phyloP scores from a whole-genome alignment of 2,797 vertebrate genomes.

The Artibeus lituratus region DNA sequence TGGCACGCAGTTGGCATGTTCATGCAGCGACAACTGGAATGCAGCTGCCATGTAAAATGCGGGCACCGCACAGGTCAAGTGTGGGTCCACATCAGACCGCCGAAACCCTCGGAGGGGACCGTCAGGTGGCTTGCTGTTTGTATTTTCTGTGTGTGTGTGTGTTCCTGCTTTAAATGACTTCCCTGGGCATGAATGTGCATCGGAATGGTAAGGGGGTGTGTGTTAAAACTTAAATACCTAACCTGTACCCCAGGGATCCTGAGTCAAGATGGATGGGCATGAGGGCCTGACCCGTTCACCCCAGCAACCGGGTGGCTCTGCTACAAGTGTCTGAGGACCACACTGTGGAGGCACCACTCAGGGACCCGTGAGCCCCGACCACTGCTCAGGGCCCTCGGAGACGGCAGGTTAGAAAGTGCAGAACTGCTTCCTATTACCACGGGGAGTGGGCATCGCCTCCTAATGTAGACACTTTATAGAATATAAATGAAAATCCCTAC shows the following conservation, averaged over 20 bases:
- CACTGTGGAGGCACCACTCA: background rate
- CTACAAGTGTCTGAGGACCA: too few relatives aligned
- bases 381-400: background rate
- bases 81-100: too few relatives aligned
- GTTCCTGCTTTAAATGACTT: background rate
- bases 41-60: background rate
- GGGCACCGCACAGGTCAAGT: background rate
- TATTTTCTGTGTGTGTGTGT: background rate
- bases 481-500: background rate
- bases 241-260: too few relatives aligned
- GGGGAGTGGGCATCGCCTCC: background rate
- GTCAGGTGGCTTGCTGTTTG: background rate
- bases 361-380: too few relatives aligned
- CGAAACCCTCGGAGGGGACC: background rate
- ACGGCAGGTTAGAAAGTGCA: background rate
- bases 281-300: background rate
- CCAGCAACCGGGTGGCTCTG: background rate
- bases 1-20: accelerated
- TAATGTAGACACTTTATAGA: background rate
- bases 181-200: background rate
- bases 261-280: background rate
- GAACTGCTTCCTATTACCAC: background rate
- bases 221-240: background rate
- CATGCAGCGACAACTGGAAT: accelerated
- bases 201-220: background rate